phyloP scores from a whole-genome alignment of 2,113 vertebrate species.

The Parotia lawesii region DNA sequence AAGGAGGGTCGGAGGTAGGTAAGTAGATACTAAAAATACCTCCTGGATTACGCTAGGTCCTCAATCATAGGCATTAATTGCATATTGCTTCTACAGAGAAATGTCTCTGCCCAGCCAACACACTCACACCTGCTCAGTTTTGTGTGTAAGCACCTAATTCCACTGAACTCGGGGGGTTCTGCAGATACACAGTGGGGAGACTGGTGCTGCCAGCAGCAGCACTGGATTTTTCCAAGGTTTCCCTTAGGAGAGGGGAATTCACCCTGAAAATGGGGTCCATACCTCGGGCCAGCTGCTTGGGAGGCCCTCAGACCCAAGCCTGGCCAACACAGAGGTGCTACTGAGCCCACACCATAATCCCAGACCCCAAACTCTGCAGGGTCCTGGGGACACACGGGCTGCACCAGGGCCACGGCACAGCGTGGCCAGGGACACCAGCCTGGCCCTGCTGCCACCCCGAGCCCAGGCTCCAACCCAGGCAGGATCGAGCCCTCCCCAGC shows the following conservation, averaged over 20 bases:
- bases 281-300: rapidly evolving
- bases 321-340: rapidly evolving
- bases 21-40: slow-evolving; percentile 44
- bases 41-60: not conserved
- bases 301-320: not conserved
- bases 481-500: not conserved
- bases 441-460: not conserved
- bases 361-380: rapidly evolving
- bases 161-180: rapidly evolving
- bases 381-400: not conserved
- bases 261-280: not conserved
- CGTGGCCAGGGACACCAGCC: not conserved
- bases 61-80: not conserved
- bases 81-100: not conserved
- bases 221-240: not conserved
- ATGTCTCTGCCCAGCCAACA: not conserved
- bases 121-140: not conserved
- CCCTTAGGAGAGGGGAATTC: not conserved
- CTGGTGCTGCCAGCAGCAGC: not conserved
- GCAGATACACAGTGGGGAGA: rapidly evolving
- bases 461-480: not conserved
- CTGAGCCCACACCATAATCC: not conserved
- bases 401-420: not conserved
- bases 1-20: not conserved
- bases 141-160: not conserved